Evolutionary conservation across 2,113 vertebrate genomes (phyloP), one percentile per base, ranked within the genome.

Genomic region (Alexandromys fortis): DNA sequence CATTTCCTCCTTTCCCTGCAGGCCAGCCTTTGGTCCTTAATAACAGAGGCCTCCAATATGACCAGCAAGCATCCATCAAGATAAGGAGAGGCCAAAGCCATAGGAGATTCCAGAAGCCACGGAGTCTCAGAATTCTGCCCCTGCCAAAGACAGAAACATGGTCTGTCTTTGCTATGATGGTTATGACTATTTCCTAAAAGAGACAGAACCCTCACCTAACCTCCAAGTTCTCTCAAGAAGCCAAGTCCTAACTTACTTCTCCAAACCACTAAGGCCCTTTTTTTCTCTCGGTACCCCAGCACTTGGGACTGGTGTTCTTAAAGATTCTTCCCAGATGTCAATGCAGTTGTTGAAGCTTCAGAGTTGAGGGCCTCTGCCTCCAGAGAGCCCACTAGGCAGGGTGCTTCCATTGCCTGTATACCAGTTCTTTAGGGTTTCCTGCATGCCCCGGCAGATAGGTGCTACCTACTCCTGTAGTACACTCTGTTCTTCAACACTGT

Each of bases 401-500:
- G 13, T 3, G 26, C 61, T 77, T 92, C 49, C 22, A 63, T 61
- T 76, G 33, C 30, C 55, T 91, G 21, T 78, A 17, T 24, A 42
- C 16, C 38, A 7, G 14, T 47, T 79, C n/a, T 24, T 33, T 30
- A 3, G 45, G 14, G 55, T 81, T 58, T 61, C 47, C 35, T 0
- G 7, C 1, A 0, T 14, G 6, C 30, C 49, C 24, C 10, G 4
- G 35, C 26, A 35, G 61, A 30, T 47, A 26, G 49, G 47, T 12
- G 5, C 6, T 17, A 13, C 33, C 72, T 38, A 77, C 10, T 30
- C 28, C 52, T 75, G 28, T 24, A 26, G 21, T 26, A 7, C 10
- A 11, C 11, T 38, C 3, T 0, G 0, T 16, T 35, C 33, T 86
- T 24, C 42, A 82, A 52, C 55, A 52, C 55, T 6, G 11, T 35